Evolutionary conservation across 2,888 invertebrate genomes (phyloP).

Genomic region (Calameuta idolon): DNA sequence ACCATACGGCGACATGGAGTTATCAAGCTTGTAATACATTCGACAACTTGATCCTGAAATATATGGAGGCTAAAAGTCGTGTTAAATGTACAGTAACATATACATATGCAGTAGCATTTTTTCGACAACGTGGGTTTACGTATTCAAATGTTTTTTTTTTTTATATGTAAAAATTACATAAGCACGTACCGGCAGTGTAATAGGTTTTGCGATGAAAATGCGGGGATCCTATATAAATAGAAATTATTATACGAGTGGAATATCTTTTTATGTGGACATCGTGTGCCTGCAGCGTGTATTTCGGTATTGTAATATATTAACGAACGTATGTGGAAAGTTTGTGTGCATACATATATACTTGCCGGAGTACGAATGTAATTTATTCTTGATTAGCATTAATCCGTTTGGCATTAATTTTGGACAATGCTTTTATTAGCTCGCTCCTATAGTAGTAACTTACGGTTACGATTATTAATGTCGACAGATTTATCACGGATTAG

Average conservation of each 20-base stretch:
- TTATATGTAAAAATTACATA: slow-evolving; percentile 39
- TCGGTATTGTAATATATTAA: slow-evolving; percentile 46
- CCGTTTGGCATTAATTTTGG: slow-evolving; percentile 54
- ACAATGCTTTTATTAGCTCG: slow-evolving; percentile 59
- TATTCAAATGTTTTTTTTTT: not conserved
- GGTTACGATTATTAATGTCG: slow-evolving; percentile 63
- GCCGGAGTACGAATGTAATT: slow-evolving; percentile 54
- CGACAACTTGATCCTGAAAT: slow-evolving; percentile 37
- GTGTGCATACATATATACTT: slow-evolving; percentile 17
- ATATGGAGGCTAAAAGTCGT: slow-evolving; percentile 30
- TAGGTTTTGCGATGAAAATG: slow-evolving; percentile 48
- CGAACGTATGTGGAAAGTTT: not conserved
- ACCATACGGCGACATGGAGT: slow-evolving; percentile 12
- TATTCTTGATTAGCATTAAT: slow-evolving; percentile 64
- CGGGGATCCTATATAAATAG: slow-evolving; percentile 48
- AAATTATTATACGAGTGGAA: slow-evolving; percentile 37
- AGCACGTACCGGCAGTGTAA: slow-evolving; percentile 43
- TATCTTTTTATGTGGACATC: not conserved
- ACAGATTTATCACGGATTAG: slow-evolving; percentile 61
- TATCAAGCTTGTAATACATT: slow-evolving; percentile 36
- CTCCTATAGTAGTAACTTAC: slow-evolving; percentile 56
- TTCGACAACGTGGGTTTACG: not conserved
- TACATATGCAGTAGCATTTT: not conserved
- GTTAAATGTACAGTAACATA: slow-evolving; percentile 24
- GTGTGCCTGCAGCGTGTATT: not conserved